These are phyloP conservation scores for Phacellophora camtschatica DNA, from an alignment of 30 jellyfish, hydroid and myxozoan genomes.

Conservation along the genomic window DNA sequence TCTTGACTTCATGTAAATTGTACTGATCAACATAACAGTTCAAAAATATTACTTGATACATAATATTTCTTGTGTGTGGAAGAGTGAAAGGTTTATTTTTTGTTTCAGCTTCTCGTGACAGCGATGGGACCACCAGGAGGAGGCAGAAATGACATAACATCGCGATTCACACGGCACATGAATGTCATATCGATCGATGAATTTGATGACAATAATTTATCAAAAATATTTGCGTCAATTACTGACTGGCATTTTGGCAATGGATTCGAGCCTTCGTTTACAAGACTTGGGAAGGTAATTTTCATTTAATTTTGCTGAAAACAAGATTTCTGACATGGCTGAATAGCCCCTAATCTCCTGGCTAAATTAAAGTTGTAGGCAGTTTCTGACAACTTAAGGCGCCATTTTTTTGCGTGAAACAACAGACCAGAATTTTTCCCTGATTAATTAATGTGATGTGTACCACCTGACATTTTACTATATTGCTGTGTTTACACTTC, in stretches of 20 bases:
- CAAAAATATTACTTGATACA: too few species aligned
- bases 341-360: background rate
- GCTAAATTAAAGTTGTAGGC: too few species aligned
- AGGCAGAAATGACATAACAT: conserved; percentile 93
- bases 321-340: background rate
- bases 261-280: conserved; percentile 91
- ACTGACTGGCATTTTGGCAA: conserved; percentile 96
- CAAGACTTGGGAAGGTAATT: conserved; percentile 94
- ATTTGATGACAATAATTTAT: conserved; percentile 88
- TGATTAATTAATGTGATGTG: too few species aligned
- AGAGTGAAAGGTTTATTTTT: too few species aligned
- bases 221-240: conserved; percentile 90
- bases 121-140: conserved; percentile 99
- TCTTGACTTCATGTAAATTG: too few species aligned
- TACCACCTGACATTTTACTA: too few species aligned
- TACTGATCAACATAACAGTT: too few species aligned
- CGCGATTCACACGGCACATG: conserved; percentile 88
- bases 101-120: conserved; percentile 78
- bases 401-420: too few species aligned
- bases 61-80: too few species aligned
- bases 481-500: too few species aligned
- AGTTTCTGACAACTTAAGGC: too few species aligned
- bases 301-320: background rate
- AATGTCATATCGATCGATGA: conserved; percentile 93
- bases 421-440: too few species aligned